Percentiles rank a stretch among this genome's conserved stretches.
These are phyloP conservation scores for Oriolus oriolus DNA, from an alignment of 2,113 vertebrate genomes.

Conservation along the genomic window DNA sequence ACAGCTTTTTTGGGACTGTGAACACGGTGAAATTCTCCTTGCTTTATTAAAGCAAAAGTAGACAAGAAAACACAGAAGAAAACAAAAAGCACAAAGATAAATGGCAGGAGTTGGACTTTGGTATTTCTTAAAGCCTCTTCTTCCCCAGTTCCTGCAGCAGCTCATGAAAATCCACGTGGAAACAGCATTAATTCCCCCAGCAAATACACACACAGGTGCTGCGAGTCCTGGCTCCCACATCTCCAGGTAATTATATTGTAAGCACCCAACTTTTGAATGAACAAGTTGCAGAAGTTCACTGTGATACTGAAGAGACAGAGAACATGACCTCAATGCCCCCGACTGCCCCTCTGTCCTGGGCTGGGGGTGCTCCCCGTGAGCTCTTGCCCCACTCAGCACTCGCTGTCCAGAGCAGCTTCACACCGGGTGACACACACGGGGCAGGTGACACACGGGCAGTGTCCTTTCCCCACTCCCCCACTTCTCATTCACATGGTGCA, in stretches of 20 bases:
- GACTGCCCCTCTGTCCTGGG: neutral
- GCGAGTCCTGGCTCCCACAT: neutral
- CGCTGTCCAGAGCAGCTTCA: neutral
- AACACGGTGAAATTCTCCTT: neutral
- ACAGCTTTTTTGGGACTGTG: neutral
- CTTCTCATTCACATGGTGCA: fast-evolving
- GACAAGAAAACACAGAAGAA: conserved; percentile 28
- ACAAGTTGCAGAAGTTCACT: neutral
- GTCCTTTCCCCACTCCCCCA: neutral
- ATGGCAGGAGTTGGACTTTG: conserved; percentile 13
- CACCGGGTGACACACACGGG: fast-evolving
- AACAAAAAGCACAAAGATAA: conserved; percentile 13
- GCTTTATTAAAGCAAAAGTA: conserved; percentile 46
- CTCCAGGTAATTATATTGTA: neutral
- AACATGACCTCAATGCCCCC: neutral
- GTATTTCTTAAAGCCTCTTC: conserved; percentile 17
- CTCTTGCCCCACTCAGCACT: neutral
- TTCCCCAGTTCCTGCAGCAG: conserved; percentile 15
- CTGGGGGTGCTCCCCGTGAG: neutral
- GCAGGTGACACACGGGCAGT: neutral
- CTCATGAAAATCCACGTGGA: neutral
- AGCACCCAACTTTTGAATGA: neutral
- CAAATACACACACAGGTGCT: neutral
- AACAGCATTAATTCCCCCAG: neutral
- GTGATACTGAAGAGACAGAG: neutral